Conservation (phyloP, 2,797 vertebrate genomes). For the Cirrhinus mrigala region DNA sequence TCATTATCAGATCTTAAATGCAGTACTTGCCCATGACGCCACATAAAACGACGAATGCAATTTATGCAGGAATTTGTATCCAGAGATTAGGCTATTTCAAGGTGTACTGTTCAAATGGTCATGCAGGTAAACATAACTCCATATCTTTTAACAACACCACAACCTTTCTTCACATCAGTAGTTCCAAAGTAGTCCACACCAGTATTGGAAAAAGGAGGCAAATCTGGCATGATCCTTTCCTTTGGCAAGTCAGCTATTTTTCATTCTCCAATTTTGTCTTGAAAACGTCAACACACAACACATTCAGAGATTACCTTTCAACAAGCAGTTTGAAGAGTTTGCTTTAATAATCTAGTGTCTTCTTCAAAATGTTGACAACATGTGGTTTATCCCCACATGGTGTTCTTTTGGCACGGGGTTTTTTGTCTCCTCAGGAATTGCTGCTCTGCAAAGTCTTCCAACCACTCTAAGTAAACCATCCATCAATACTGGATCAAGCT, state of each 20-base stretch:
- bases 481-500: conserved; percentile 2
- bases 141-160: background rate
- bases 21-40: background rate
- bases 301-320: conserved; percentile 12
- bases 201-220: background rate
- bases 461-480: conserved; percentile 18
- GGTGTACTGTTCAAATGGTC: background rate
- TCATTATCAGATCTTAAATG: conserved; percentile 35
- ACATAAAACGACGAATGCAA: background rate
- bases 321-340: background rate
- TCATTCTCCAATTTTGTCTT: background rate
- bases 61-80: conserved; percentile 6
- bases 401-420: background rate
- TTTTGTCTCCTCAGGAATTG: conserved; percentile 19
- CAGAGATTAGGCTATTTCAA: conserved; percentile 1
- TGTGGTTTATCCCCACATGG: conserved; percentile 28
- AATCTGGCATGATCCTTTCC: background rate
- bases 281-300: background rate
- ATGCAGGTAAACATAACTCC: background rate
- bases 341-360: conserved; percentile 5
- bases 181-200: background rate
- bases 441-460: background rate
- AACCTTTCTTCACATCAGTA: background rate
- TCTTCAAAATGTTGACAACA: background rate
- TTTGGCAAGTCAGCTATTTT: background rate